phyloP scores from a whole-genome alignment of 1,140 invertebrate genomes.

The Aphelenchoides besseyi region DNA sequence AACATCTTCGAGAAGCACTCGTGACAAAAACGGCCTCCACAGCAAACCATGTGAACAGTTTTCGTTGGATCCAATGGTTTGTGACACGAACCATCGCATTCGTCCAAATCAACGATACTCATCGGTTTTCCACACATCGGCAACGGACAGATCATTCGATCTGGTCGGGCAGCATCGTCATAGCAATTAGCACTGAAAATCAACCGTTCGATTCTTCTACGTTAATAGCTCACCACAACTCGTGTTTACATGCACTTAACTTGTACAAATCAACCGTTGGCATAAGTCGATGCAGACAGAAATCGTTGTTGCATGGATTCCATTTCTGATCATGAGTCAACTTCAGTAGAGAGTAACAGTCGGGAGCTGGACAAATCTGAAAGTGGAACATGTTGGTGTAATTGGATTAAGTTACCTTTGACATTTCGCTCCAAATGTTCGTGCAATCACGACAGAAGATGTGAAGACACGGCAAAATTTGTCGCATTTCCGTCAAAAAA shows the following conservation, averaged over 20 bases:
- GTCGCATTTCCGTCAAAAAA: constrained; percentile 23
- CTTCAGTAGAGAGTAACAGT: constrained; percentile 33
- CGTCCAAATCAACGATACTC: constrained; percentile 35
- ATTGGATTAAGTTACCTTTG: not conserved
- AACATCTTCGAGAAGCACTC: constrained; percentile 21
- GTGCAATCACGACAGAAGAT: constrained; percentile 36
- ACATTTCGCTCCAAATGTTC: constrained; percentile 10
- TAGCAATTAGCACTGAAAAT: constrained; percentile 38
- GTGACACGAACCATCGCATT: constrained; percentile 39
- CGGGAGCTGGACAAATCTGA: constrained; percentile 27
- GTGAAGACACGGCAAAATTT: constrained; percentile 39
- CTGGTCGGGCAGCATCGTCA: constrained; percentile 32
- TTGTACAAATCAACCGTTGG: constrained; percentile 29
- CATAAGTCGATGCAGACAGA: constrained; percentile 37
- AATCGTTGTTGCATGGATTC: constrained; percentile 45
- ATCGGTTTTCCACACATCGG: constrained; percentile 24
- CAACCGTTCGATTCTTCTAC: not conserved
- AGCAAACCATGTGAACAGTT: constrained; percentile 28
- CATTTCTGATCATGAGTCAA: constrained; percentile 31
- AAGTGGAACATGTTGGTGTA: not conserved
- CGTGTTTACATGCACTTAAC: constrained; percentile 33
- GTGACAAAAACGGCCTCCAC: constrained; percentile 19
- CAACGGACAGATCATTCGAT: constrained; percentile 35
- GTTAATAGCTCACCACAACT: constrained; percentile 37
- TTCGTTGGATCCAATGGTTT: constrained; percentile 23